Base-by-base conservation (phyloP, 2,797 vertebrate genomes). In the Peromyscus melanophrys region DNA sequence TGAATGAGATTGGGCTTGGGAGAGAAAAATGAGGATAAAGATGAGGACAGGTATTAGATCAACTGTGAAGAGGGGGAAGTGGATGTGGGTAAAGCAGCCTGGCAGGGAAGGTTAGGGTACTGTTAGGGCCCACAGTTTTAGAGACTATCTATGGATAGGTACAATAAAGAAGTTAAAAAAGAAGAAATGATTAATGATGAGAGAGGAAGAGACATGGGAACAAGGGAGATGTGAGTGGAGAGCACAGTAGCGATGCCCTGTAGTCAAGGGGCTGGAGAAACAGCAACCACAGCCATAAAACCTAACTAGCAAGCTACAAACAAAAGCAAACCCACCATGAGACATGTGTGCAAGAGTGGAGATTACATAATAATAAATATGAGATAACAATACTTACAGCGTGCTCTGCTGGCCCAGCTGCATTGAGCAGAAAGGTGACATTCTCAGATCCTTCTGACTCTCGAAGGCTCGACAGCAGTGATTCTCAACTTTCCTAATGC, bases 241-340 rank as follows among this genome's bases (percentile, higher is more conserved):
- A 63, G 37, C 27, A 7, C 1, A 17, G 11, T 4, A 57, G n/a
- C 31, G 1, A 67, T 4, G 6, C 17, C 43, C 46, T 4, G 1
- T 16, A 52, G 11, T 14, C 14, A n/a, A 69, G 17, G 25, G 31
- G 63, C 19, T 25, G 21, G 63, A 52, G 43, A 69, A n/a, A 14
- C 19, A n/a, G 9, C 23, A 34, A 25, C 21, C 8, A 49, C 12
- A 10, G 29, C 31, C 17, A 8, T n/a, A 16, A 52, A 69, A 25
- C 63, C 43, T n/a, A 49, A 49, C 40, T 12, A 52, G 21, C 31
- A 69, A n/a, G 10, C 63, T 61, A 52, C 65, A 52, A 69, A n/a
- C 46, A 14, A 8, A 34, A 49, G 61, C 29, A n/a, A 69, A n/a
- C 9, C 83, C 83, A n/a, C 46, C 46, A 2, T 1, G 14, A 83